A percentile compares a stretch with the other conserved stretches of the same genome.
Conservation (phyloP, 2,888 invertebrate species). For the Yponomeuta plumbellus region DNA sequence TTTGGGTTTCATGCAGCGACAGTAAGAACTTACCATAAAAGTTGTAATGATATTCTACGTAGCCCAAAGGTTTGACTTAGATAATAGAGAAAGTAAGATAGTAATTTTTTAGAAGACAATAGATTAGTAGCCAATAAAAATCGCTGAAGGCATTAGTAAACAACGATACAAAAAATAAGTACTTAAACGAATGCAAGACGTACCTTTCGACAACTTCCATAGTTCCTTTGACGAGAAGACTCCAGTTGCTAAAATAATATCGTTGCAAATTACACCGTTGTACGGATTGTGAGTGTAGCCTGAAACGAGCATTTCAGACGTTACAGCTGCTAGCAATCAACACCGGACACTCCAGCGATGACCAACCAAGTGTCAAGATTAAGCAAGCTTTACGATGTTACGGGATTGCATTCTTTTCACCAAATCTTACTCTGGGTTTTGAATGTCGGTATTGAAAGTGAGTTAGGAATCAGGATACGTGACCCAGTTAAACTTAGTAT, state of each 20-base stretch:
- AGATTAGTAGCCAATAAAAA: slow-evolving; percentile 3
- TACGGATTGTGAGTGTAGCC: slow-evolving; percentile 96
- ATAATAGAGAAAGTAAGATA: background rate
- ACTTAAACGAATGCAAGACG: slow-evolving; percentile 30
- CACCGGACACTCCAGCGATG: background rate
- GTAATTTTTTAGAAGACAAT: background rate
- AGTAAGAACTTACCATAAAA: too few relatives aligned
- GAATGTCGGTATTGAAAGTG: too few relatives aligned
- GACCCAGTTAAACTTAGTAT: too few relatives aligned
- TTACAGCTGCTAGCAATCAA: slow-evolving; percentile 27
- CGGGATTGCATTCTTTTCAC: too few relatives aligned
- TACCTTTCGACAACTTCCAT: slow-evolving; percentile 98
- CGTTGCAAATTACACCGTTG: slow-evolving; percentile 98
- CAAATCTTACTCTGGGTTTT: too few relatives aligned
- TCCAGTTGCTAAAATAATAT: slow-evolving; percentile 99
- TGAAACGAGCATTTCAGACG: slow-evolving; percentile 69
- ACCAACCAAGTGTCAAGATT: background rate
- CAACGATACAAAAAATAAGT: slow-evolving; percentile 2
- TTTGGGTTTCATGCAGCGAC: too few relatives aligned
- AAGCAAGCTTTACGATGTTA: background rate
- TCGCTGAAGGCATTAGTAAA: background rate
- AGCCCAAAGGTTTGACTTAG: background rate
- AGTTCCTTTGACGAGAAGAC: slow-evolving; percentile 99
- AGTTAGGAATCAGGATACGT: too few relatives aligned
- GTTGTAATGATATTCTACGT: too few relatives aligned